A percentile compares a stretch with the other conserved stretches of the same genome.
Evolutionary conservation across 1,140 invertebrate species (phyloP).

Genomic region (Scaptomyza graminum): DNA sequence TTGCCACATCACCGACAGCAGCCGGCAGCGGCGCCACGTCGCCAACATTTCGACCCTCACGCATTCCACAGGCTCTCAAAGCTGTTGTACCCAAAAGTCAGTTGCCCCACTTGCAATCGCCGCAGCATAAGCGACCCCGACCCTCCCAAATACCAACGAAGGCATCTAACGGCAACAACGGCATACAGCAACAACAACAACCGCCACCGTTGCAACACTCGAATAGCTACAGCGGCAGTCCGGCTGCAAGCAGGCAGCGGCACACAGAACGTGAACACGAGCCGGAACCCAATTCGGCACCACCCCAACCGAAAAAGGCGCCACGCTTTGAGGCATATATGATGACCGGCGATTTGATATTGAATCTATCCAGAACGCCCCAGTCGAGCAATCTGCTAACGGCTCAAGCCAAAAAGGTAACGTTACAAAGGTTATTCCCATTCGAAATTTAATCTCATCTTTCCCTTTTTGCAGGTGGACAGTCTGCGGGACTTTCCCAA

Average conservation of each 20-base stretch:
- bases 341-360: slow-evolving; percentile 98
- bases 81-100: slow-evolving; percentile 58
- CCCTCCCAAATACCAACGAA: slow-evolving; percentile 84
- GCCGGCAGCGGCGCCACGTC: slow-evolving; percentile 64
- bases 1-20: slow-evolving; percentile 46
- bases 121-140: slow-evolving; percentile 76
- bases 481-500: slow-evolving; percentile 84
- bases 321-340: slow-evolving; percentile 95
- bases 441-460: neutral
- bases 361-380: slow-evolving; percentile 93
- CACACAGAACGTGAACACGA: slow-evolving; percentile 50
- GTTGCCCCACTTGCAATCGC: slow-evolving; percentile 72
- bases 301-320: slow-evolving; percentile 83
- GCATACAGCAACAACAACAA: slow-evolving; percentile 42
- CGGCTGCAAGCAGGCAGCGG: slow-evolving; percentile 56
- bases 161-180: slow-evolving; percentile 59
- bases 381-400: slow-evolving; percentile 87
- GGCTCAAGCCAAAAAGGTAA: slow-evolving; percentile 88
- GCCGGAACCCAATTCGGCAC: slow-evolving; percentile 74
- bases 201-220: slow-evolving; percentile 67
- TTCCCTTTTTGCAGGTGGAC: slow-evolving; percentile 77
- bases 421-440: neutral
- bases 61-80: slow-evolving; percentile 82
- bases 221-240: slow-evolving; percentile 77
- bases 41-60: slow-evolving; percentile 78